phyloP scores from a whole-genome alignment of 2,797 vertebrate genomes.

The Erpetoichthys calabaricus region DNA sequence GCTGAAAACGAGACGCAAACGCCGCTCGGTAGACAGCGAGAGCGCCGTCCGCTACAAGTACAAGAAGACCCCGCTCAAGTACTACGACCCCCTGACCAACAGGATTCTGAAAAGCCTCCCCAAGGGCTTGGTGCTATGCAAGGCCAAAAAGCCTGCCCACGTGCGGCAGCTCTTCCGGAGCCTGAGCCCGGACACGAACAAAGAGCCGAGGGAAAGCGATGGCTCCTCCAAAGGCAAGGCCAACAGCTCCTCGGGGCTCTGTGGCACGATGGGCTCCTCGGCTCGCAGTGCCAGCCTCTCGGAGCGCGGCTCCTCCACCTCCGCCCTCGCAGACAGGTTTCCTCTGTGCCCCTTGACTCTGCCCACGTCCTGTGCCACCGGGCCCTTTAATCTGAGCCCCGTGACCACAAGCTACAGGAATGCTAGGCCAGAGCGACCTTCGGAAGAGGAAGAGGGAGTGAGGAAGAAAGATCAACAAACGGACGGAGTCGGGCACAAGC shows the following conservation, averaged over 20 bases:
- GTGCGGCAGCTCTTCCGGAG: slow-evolving; percentile 62
- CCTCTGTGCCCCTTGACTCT: too few species aligned
- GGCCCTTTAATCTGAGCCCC: too few species aligned
- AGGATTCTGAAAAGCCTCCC: slow-evolving; percentile 56
- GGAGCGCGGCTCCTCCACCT: too few species aligned
- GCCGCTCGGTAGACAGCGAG: slow-evolving; percentile 39
- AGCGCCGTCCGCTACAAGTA: slow-evolving; percentile 58
- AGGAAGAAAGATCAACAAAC: neutral
- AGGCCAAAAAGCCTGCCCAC: slow-evolving; percentile 31
- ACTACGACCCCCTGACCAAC: slow-evolving; percentile 62
- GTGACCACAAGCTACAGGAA: neutral
- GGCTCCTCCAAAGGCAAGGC: slow-evolving; percentile 27
- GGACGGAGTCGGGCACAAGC: neutral
- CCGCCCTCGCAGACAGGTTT: too few species aligned
- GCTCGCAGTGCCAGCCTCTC: neutral
- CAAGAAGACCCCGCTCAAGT: slow-evolving; percentile 57
- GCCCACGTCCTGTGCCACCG: too few species aligned
- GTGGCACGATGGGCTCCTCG: slow-evolving; percentile 20
- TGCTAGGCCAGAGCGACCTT: neutral
- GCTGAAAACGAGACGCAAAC: slow-evolving; percentile 33
- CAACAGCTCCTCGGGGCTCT: slow-evolving; percentile 29
- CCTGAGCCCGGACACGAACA: slow-evolving; percentile 45
- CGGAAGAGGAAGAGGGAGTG: neutral
- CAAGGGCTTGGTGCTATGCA: slow-evolving; percentile 29
- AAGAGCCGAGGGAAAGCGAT: slow-evolving; percentile 26